Evolutionary conservation across 2,888 invertebrate genomes (phyloP).

Genomic region (Mythimna impura): DNA sequence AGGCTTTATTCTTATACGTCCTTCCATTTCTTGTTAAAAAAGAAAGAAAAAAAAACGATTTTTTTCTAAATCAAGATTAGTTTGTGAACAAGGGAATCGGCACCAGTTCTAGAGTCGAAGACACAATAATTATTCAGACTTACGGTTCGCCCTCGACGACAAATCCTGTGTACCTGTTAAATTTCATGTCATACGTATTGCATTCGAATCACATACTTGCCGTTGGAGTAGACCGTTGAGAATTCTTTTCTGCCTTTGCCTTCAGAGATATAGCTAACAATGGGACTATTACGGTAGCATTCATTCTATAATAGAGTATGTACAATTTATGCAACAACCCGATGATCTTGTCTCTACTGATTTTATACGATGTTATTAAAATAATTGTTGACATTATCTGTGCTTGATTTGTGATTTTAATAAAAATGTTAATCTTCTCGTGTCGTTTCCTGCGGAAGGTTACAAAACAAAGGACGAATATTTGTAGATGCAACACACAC

Average conservation of each 20-base stretch:
- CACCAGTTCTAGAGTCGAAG: background rate
- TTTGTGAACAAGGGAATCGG: background rate
- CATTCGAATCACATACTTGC: constrained; percentile 45
- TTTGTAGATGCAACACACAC: background rate
- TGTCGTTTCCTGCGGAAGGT: background rate
- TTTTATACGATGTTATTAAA: background rate
- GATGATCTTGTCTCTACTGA: background rate
- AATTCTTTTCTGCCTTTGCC: constrained; percentile 27
- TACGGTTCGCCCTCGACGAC: constrained; percentile 9
- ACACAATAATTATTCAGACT: background rate
- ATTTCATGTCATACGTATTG: constrained; percentile 30
- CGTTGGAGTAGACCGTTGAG: constrained; percentile 18
- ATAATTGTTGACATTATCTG: constrained; percentile 4
- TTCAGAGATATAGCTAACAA: constrained; percentile 38
- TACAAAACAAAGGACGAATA: background rate
- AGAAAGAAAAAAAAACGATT: background rate
- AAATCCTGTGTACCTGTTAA: constrained; percentile 20
- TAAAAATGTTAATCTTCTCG: background rate
- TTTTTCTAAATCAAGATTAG: background rate
- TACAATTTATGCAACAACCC: background rate
- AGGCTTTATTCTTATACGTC: background rate
- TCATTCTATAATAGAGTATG: background rate
- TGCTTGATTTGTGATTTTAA: background rate
- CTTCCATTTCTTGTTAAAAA: background rate
- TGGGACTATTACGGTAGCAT: constrained; percentile 19